These are phyloP conservation scores for Ennomos fuscantarius DNA, from an alignment of 2,888 invertebrate genomes.

Conservation along the genomic window DNA sequence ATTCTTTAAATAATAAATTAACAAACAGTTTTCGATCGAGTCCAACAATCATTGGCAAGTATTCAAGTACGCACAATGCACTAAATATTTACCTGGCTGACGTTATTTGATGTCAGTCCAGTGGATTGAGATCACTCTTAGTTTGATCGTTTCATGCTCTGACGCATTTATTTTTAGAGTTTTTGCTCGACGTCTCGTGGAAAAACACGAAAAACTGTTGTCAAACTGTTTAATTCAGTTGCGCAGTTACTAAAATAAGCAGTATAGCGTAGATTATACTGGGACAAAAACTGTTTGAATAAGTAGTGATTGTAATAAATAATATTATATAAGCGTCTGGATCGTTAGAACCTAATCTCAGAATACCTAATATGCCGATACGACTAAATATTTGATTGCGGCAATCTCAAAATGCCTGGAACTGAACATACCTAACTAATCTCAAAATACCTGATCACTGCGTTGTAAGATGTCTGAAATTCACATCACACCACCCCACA, in stretches of 20 bases:
- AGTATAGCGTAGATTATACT: neutral
- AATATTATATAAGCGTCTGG: too few relatives aligned
- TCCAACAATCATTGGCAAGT: slow-evolving; percentile 77
- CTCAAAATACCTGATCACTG: too few relatives aligned
- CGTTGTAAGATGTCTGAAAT: too few relatives aligned
- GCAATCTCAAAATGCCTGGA: too few relatives aligned
- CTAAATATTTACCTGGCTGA: slow-evolving; percentile 78
- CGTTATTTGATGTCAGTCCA: slow-evolving; percentile 60
- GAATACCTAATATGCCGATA: too few relatives aligned
- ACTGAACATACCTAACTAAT: too few relatives aligned
- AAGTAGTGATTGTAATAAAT: too few relatives aligned
- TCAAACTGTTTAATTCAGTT: slow-evolving; percentile 14
- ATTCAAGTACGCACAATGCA: slow-evolving; percentile 76
- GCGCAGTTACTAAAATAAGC: slow-evolving; percentile 10
- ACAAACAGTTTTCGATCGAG: slow-evolving; percentile 70
- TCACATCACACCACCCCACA: too few relatives aligned
- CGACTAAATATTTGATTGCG: too few relatives aligned
- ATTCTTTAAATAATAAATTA: slow-evolving; percentile 67
- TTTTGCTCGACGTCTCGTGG: slow-evolving; percentile 15
- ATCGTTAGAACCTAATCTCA: too few relatives aligned
- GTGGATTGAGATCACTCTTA: slow-evolving; percentile 31
- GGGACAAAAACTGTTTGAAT: too few relatives aligned
- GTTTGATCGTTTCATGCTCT: slow-evolving; percentile 30
- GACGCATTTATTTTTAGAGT: slow-evolving; percentile 31
- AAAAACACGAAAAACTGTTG: slow-evolving; percentile 20